Conservation (phyloP, 2,113 vertebrate genomes). For the Pholis gunnellus region DNA sequence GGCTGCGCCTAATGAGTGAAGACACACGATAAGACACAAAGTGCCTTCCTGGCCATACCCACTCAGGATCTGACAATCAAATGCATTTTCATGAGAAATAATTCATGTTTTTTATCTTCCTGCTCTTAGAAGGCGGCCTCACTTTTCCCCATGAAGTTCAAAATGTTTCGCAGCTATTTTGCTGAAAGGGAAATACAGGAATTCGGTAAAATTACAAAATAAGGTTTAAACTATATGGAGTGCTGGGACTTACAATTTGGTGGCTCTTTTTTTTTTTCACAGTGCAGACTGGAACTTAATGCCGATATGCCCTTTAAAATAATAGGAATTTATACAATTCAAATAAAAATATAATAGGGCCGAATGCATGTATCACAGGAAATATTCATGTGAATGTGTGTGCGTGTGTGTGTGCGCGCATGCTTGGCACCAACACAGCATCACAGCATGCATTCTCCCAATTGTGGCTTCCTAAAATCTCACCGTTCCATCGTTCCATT, state of each 20-base stretch:
- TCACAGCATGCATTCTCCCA: not conserved
- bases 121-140: not conserved
- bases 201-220: conserved; percentile 14
- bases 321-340: not conserved
- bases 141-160: not conserved
- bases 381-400: not conserved
- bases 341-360: not conserved
- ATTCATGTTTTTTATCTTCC: conserved; percentile 13
- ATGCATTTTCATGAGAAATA: conserved; percentile 30
- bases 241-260: not conserved
- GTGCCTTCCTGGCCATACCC: conserved; percentile 26
- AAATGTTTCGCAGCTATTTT: conserved; percentile 1
- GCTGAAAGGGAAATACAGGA: not conserved
- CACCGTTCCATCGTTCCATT: conserved; percentile 1
- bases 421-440: not conserved
- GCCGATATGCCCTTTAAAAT: not conserved
- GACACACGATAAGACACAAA: conserved; percentile 21
- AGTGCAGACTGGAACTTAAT: not conserved
- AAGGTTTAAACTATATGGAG: conserved; percentile 5
- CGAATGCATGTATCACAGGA: not conserved
- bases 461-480: not conserved
- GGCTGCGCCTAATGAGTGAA: conserved; percentile 50
- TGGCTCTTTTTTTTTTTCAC: not conserved
- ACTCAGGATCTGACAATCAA: conserved; percentile 2
- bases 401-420: not conserved